Base-by-base conservation (phyloP, 2,797 vertebrate species). In the Sebastes cheni region DNA sequence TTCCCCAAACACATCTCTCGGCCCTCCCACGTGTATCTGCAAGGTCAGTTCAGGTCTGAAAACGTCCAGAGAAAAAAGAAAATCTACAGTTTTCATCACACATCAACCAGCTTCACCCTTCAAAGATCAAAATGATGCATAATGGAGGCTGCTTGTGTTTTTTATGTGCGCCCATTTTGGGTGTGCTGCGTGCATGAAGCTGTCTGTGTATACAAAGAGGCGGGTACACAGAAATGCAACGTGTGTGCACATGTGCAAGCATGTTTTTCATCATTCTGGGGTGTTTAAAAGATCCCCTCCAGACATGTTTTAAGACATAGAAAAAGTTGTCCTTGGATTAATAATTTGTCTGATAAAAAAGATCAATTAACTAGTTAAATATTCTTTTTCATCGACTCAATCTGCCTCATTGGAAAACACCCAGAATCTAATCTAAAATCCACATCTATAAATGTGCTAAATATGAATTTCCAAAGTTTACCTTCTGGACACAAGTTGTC, bases 111-210 rank as follows among this genome's bases (percentile, higher is more conserved):
- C 52, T 79, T 86, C 77, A 65, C 50, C 77, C 81, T 73, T 72
- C 67, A 75, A 74, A 82, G 67, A 86, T 87, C 75, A 81, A 80
- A 82, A 86, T 75, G 14, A 81, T 67, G 82, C 75, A 83, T 77
- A 84, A 90, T 82, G 72, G 64, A 75, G 36, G 60, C 52, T 80
- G 60, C 75, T 73, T 72, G 22, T 70, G 29, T 73, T 79, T 72
- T 42, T 8, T 52, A 8, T 30, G 18, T 27, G 36, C 11, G 16
- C 55, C 22, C 55, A 58, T 58, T 58, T 20, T 12, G 3, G 12
- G 14, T 29, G 50, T 34, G 62, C 42, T 8, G 27, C 9, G 52
- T 13, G 18, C 29, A 71, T 67, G 46, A 79, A 78, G 59, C 58
- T 34, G 66, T 55, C 55, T 81, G 27, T 71, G 65, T 75, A 81